Base-by-base conservation (phyloP, 1,140 invertebrate species). In the Zaprionus vittiger region DNA sequence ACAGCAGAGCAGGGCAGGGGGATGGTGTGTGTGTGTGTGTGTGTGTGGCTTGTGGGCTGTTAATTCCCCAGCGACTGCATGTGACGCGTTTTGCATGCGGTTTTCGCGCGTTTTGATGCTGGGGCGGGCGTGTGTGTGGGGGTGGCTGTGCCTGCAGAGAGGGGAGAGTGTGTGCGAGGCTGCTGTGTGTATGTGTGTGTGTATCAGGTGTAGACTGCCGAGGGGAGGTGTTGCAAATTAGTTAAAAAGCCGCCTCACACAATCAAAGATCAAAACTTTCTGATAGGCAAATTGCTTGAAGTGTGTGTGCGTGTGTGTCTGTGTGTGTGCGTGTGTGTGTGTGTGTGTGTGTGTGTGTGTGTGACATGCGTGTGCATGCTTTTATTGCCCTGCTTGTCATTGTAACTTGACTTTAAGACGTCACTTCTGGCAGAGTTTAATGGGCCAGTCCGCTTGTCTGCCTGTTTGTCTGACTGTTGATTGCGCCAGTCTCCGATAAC, bases 31-130 rank as follows among this genome's bases (percentile, higher is more conserved):
- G 31, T 34, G 52, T 11, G 26, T 14, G 31, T 34, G 41, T 14
- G 22, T 24, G 31, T 54, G 26, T 47, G 38, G 69, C 20, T 54
- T 72, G 49, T 75, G 73, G 56, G 69, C 69, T 26, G 69, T 79
- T 79, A 90, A 84, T 84, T 84, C 81, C 85, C 85, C 37, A 74
- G 79, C 62, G 84, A 81, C 81, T 90, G 76, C 85, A 89, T 85
- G 85, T 85, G 85, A 89, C 85, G 85, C 81, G 85, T 84, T 90
- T 89, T 81, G 81, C 79, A 73, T 89, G 84, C 84, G 84, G 85
- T 90, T 89, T 89, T 24, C 54, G 61, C 62, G 72, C 77, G 72
- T 66, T 86, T 83, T 86, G 52, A 31, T 26, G 15, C 17, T 57
- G 60, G 17, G 28, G 38, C 68, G 37, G 17, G 1, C 56, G 22